Evolutionary conservation across 1,140 invertebrate genomes (phyloP).

Genomic region (Venturia canescens): DNA sequence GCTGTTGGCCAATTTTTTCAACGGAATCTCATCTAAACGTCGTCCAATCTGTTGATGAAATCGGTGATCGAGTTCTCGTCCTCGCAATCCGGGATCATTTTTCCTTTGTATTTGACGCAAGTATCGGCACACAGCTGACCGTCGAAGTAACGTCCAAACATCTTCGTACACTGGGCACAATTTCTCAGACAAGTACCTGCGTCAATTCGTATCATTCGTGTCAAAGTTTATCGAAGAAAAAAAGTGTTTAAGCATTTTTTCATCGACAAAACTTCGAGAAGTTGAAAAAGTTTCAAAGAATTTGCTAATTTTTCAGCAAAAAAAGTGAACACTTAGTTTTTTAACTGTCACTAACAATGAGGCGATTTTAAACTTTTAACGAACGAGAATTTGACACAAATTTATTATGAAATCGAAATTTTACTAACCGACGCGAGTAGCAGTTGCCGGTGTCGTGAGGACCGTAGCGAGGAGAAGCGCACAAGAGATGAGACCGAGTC

Average conservation of each 20-base stretch:
- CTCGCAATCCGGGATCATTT: constrained; percentile 90
- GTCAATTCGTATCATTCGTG: constrained; percentile 28
- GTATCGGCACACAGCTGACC: constrained; percentile 88
- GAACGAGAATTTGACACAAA: constrained; percentile 8
- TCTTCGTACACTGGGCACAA: constrained; percentile 92
- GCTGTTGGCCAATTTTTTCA: neutral
- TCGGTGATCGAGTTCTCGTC: constrained; percentile 87
- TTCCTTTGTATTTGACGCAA: constrained; percentile 88
- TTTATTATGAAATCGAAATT: neutral
- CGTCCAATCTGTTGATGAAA: constrained; percentile 83
- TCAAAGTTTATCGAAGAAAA: too few relatives aligned
- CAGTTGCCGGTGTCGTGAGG: constrained; percentile 41
- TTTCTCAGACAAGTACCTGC: constrained; percentile 87
- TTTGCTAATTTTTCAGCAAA: too few relatives aligned
- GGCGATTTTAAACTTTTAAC: too few relatives aligned
- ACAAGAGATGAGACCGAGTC: constrained; percentile 52
- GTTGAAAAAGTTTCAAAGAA: too few relatives aligned
- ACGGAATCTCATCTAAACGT: constrained; percentile 49
- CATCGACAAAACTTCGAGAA: constrained; percentile 11
- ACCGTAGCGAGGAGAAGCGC: constrained; percentile 37
- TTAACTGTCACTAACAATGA: too few relatives aligned
- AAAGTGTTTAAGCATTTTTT: neutral
- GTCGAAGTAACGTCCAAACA: constrained; percentile 90
- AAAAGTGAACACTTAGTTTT: too few relatives aligned
- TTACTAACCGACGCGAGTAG: constrained; percentile 53